These are phyloP conservation scores for Cerastis rubricosa DNA, from an alignment of 2,888 invertebrate genomes.

Conservation along the genomic window DNA sequence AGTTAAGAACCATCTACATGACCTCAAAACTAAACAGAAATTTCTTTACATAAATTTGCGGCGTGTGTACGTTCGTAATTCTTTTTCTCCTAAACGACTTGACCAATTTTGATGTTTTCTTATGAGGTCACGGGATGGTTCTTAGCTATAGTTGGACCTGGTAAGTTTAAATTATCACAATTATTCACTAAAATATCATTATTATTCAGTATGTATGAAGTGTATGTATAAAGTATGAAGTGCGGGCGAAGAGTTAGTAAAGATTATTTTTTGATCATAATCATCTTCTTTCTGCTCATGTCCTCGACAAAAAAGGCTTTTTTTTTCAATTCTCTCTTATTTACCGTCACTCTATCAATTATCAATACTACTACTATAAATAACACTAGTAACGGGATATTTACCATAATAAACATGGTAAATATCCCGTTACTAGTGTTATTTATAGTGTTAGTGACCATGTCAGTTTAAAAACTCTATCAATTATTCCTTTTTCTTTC, in stretches of 20 bases:
- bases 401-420: no score
- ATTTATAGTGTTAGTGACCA: no score
- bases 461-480: no score
- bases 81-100: neutral
- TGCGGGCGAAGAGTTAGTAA: neutral
- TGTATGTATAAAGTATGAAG: no score
- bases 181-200: no score
- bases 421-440: no score
- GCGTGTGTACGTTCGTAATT: neutral
- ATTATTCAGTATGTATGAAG: no score
- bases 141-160: neutral
- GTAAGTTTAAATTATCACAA: no score
- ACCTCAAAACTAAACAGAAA: neutral
- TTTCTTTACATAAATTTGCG: neutral
- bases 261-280: neutral
- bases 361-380: no score
- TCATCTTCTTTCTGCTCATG: neutral
- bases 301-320: no score
- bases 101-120: neutral
- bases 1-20: neutral
- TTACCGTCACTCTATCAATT: neutral
- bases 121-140: neutral
- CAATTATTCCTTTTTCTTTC: neutral
- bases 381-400: no score
- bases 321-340: neutral